phyloP scores from a whole-genome alignment of 2,888 invertebrate genomes.

The Kryphioiulus occultus region DNA sequence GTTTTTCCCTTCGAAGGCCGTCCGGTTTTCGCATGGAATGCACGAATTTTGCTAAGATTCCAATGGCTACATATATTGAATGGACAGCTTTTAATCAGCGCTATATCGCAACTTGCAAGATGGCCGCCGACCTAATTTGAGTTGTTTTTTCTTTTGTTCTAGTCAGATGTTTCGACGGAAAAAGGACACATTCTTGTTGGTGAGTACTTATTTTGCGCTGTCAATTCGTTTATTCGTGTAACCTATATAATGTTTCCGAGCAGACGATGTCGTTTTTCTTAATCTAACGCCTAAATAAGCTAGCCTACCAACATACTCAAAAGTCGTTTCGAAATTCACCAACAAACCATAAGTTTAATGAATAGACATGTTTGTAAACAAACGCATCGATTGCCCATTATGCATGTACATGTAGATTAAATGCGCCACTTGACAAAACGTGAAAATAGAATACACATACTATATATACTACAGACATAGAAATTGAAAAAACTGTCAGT shows the following conservation, averaged over 20 bases:
- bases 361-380: neutral
- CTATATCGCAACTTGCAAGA: neutral
- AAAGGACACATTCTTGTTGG: conserved; percentile 49
- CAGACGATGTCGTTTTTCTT: neutral
- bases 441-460: neutral
- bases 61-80: neutral
- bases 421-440: neutral
- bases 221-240: neutral
- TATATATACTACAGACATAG: too few species aligned
- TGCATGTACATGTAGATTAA: neutral
- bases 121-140: conserved; percentile 46
- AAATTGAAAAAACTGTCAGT: too few species aligned
- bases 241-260: neutral
- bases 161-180: conserved; percentile 49
- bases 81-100: neutral
- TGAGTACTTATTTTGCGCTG: neutral
- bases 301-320: neutral
- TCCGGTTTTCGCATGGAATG: neutral
- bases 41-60: neutral
- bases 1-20: neutral
- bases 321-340: neutral
- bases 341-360: neutral
- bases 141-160: conserved; percentile 42
- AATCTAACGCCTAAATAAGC: neutral
- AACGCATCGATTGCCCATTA: neutral